Percentiles rank a stretch among this genome's conserved stretches.
phyloP scores from a whole-genome alignment of 2,113 vertebrate genomes.

The Ramphastos sulfuratus region DNA sequence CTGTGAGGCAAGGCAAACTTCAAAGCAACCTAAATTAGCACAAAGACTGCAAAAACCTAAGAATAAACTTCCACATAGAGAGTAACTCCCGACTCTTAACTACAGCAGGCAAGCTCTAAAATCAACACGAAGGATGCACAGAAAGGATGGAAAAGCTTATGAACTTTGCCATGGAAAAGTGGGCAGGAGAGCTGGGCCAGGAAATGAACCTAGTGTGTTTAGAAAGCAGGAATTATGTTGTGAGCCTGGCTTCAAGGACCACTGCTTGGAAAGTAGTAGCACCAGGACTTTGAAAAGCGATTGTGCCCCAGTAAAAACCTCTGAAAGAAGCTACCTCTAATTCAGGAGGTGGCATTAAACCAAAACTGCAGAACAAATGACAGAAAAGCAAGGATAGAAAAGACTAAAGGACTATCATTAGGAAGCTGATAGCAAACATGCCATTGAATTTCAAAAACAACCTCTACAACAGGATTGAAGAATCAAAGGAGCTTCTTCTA shows the following conservation, averaged over 20 bases:
- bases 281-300: background rate
- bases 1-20: slow-evolving; percentile 22
- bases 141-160: background rate
- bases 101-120: background rate
- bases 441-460: background rate
- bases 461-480: background rate
- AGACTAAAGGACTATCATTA: background rate
- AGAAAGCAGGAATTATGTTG: background rate
- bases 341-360: background rate
- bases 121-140: background rate
- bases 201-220: background rate
- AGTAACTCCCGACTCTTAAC: background rate
- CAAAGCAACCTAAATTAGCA: slow-evolving; percentile 31
- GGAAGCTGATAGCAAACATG: background rate
- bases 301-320: background rate
- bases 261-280: background rate
- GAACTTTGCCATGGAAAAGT: background rate
- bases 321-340: background rate
- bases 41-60: background rate
- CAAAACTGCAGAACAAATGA: background rate
- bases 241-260: background rate
- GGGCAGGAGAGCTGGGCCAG: background rate
- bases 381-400: background rate
- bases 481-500: background rate
- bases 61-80: background rate